A percentile compares a stretch with the other conserved stretches of the same genome.
Evolutionary conservation across 2,113 vertebrate genomes (phyloP).

Genomic region (Nesogale talazaci): DNA sequence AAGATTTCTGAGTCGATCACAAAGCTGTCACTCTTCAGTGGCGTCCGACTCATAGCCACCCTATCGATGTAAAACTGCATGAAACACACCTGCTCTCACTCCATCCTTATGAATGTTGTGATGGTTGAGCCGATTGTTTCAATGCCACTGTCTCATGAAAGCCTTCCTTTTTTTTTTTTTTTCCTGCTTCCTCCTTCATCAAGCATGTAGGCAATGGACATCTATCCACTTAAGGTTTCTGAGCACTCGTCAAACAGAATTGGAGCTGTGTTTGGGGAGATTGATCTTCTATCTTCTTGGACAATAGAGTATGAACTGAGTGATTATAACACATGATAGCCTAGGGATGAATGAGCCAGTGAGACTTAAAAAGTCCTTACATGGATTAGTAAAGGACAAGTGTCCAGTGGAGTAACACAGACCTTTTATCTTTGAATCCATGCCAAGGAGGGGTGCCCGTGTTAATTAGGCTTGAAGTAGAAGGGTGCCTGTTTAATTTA

Average conservation of each 20-base stretch:
- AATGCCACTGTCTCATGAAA: too few relatives aligned
- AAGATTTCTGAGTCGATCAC: not conserved
- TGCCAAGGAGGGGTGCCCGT: not conserved
- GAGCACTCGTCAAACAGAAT: not conserved
- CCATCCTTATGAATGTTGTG: too few relatives aligned
- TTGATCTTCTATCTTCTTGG: not conserved
- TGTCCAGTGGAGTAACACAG: not conserved
- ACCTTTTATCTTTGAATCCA: conserved; percentile 1
- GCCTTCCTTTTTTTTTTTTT: too few relatives aligned
- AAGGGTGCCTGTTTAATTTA: not conserved
- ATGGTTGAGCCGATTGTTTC: too few relatives aligned
- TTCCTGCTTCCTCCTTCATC: too few relatives aligned
- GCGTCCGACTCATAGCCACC: too few relatives aligned
- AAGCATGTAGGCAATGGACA: not conserved
- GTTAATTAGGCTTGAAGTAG: not conserved
- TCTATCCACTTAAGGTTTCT: not conserved
- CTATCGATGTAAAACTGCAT: too few relatives aligned
- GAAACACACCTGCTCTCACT: too few relatives aligned
- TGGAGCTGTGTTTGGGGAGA: not conserved
- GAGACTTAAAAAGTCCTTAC: not conserved
- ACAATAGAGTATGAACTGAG: not conserved
- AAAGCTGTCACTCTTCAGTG: too few relatives aligned
- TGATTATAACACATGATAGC: not conserved
- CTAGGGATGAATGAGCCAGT: not conserved
- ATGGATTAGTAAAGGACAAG: not conserved